Conservation (phyloP, 2,113 vertebrate genomes). For the Corythaixoides concolor region DNA sequence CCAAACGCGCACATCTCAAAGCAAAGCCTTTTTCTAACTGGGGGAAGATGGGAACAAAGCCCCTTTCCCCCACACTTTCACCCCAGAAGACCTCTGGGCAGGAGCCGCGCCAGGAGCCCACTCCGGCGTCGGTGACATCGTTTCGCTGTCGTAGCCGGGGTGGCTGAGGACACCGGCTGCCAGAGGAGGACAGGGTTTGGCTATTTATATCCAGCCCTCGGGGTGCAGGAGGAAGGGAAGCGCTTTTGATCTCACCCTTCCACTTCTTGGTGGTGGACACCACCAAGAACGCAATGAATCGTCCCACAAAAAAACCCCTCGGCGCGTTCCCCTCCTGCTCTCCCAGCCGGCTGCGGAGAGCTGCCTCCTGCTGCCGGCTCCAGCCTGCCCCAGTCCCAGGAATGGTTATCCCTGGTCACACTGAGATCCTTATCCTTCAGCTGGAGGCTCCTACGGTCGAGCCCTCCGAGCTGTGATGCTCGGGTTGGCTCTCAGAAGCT, state of each 20-base stretch:
- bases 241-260: background rate
- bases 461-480: background rate
- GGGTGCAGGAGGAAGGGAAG: background rate
- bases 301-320: background rate
- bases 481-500: background rate
- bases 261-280: background rate
- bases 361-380: background rate
- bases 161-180: background rate
- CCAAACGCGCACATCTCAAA: background rate
- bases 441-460: background rate
- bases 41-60: background rate
- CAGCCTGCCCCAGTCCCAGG: background rate
- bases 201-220: background rate
- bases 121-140: accelerated
- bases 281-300: background rate
- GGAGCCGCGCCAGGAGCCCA: background rate
- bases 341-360: background rate
- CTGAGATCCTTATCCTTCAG: background rate
- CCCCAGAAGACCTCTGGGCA: background rate
- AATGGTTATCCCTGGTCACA: background rate
- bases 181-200: background rate
- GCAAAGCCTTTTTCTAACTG: background rate
- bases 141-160: background rate
- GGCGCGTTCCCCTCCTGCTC: background rate
- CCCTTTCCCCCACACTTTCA: background rate